Evolutionary conservation across 2,113 vertebrate species (phyloP).

Genomic region (Halcyon malimbica): DNA sequence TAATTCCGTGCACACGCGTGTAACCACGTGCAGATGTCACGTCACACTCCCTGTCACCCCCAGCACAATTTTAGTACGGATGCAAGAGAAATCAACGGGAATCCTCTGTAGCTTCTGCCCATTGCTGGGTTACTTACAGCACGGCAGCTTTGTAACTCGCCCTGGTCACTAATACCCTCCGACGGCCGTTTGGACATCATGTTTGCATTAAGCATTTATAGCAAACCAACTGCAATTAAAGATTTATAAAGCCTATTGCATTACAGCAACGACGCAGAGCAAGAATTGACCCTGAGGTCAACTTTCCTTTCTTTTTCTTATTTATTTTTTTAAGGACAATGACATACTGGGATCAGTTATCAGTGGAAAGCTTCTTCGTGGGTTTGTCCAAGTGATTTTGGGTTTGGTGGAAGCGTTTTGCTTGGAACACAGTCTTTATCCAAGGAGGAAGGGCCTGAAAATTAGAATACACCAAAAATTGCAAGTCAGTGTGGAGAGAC

Average conservation of each 20-base stretch:
- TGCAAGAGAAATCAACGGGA: not conserved
- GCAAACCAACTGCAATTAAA: constrained; percentile 71
- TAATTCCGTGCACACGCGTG: not conserved
- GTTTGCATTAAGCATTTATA: constrained; percentile 78
- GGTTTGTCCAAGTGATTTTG: not conserved
- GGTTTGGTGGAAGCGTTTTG: constrained; percentile 12
- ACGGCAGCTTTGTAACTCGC: not conserved
- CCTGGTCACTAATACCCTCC: constrained; percentile 14
- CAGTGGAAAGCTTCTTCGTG: not conserved
- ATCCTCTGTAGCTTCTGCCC: not conserved
- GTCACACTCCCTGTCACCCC: not conserved
- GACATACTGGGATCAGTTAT: not conserved
- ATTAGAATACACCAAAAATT: not conserved
- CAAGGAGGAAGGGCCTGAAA: not conserved
- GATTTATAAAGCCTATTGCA: constrained; percentile 63
- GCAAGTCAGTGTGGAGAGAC: not conserved
- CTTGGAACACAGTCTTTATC: not conserved
- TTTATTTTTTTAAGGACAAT: not conserved
- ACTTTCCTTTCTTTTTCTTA: constrained; percentile 6
- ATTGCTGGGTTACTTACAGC: constrained; percentile 26
- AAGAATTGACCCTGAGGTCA: constrained; percentile 45
- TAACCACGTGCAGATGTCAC: not conserved
- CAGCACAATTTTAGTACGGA: not conserved
- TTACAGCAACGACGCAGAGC: constrained; percentile 33
- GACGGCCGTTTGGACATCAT: constrained; percentile 60